Percentiles rank a stretch among this genome's conserved stretches.
These are phyloP conservation scores for Hypsibius dujardini DNA, from an alignment of 1,140 invertebrate genomes.

Conservation along the genomic window DNA sequence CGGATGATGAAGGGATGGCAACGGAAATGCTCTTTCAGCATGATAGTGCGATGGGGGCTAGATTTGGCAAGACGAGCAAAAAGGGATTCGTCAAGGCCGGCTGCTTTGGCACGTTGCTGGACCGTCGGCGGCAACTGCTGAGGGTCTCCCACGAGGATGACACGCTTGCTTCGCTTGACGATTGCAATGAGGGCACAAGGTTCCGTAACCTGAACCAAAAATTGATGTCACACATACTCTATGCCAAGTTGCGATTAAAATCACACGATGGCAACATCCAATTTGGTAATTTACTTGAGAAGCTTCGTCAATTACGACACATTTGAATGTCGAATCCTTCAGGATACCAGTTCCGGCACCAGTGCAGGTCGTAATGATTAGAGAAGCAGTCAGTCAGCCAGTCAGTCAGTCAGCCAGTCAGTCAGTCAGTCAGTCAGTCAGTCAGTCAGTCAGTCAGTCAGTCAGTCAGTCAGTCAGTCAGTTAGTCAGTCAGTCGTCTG, in stretches of 20 bases:
- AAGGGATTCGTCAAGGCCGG: background rate
- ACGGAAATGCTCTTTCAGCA: background rate
- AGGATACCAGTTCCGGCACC: background rate
- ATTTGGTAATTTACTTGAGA: background rate
- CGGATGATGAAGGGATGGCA: slow-evolving; percentile 1
- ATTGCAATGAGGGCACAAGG: background rate
- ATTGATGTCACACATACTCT: background rate
- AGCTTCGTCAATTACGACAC: background rate
- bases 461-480: too few relatives aligned
- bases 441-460: too few relatives aligned
- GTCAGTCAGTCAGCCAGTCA: too few relatives aligned
- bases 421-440: too few relatives aligned
- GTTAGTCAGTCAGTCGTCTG: too few relatives aligned
- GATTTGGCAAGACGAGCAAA: background rate
- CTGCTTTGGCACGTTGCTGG: background rate
- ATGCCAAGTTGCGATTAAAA: too few relatives aligned
- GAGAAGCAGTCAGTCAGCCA: background rate
- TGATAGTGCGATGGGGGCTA: background rate
- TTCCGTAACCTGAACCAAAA: slow-evolving; percentile 1
- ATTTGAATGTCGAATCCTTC: background rate
- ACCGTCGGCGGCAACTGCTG: background rate
- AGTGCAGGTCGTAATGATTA: background rate
- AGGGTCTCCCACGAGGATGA: background rate
- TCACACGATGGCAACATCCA: too few relatives aligned
- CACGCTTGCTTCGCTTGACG: background rate